Evolutionary conservation across 35 echinoderm and acorn worm genomes (phyloP), one percentile per base, ranked within the genome.

Genomic region (Anneissia japonica): DNA sequence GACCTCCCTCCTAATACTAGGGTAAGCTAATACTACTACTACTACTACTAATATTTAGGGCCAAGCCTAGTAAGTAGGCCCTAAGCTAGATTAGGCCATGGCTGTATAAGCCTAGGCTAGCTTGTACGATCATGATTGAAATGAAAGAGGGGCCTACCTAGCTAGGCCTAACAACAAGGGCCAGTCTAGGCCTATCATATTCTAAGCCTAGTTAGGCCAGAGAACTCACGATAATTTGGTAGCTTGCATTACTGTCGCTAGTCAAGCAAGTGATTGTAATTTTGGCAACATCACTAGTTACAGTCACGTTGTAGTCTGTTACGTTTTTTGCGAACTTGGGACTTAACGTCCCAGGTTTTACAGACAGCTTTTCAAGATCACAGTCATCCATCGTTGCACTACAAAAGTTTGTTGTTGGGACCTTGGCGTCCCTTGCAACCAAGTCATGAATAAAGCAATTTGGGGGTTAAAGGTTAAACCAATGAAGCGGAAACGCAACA

Each of bases 241-340:
- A 93, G 78, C 83, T 90, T 16, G 94, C 94, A 88, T 92, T 92
- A 77, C 94, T 93, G 85, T 97, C 94, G 86, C 94, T 97, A 37
- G 94, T 97, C 39, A 97, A 84, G 56, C 91, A 97, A 77, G 76
- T 87, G 32, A 97, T 79, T 19, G 87, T 97, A 23, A 97, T 28
- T 75, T 97, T 93, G 34, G 73, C 85, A 32, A 97, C 91, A 97
- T 97, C 85, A 74, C 94, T 93, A 32, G 94, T 84, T 17, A 97
- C 73, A 39, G 94, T 97, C 33, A 88, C 84, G 13, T 74, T 81
- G 33, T 97, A 97, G 35, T 97, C 94, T 40, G 94, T 93, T 0
- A 85, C 85, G 82, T 88, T 90, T 38, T 80, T 85, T 81, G 90
- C 37, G 36, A 93, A 97, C 88, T 97, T 97, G 21, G 94, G 94